Percentiles rank a stretch among this genome's conserved stretches.
These are phyloP conservation scores for Noctuana brunneofusca DNA, from an alignment of 2,888 invertebrate species.

Conservation along the genomic window DNA sequence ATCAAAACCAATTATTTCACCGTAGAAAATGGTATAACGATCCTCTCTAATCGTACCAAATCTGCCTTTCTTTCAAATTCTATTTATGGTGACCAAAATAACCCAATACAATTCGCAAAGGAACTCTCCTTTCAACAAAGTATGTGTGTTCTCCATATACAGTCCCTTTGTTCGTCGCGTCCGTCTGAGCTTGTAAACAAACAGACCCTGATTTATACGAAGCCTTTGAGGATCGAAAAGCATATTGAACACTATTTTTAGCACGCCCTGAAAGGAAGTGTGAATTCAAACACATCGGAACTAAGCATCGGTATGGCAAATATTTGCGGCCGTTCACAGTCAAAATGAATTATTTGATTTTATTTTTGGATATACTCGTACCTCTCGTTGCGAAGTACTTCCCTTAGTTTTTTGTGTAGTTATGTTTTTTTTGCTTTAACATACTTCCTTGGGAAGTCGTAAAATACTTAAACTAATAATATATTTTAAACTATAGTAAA, in stretches of 20 bases:
- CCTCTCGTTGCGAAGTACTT: too few species aligned
- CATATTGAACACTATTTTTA: constrained; percentile 12
- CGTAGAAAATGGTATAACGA: too few species aligned
- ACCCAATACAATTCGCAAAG: constrained; percentile 7
- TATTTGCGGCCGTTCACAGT: background rate
- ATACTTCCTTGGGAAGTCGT: too few species aligned
- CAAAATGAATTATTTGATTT: background rate
- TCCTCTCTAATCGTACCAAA: background rate
- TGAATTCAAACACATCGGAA: constrained; percentile 2
- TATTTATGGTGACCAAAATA: background rate
- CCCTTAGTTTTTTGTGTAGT: too few species aligned
- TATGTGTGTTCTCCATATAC: background rate
- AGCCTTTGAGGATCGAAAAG: constrained; percentile 5
- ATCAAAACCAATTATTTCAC: too few species aligned
- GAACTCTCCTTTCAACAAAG: constrained; percentile 4
- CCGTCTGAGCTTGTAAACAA: constrained; percentile 19
- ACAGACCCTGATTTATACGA: constrained; percentile 13
- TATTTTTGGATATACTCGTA: background rate
- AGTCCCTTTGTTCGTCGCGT: constrained; percentile 16
- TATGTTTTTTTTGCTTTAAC: too few species aligned
- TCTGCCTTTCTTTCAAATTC: background rate
- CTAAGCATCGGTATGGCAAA: background rate
- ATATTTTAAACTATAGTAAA: too few species aligned
- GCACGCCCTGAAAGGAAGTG: constrained; percentile 23
- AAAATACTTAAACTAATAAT: too few species aligned